phyloP scores from a whole-genome alignment of 2,888 invertebrate species.

The Folsomia candida region DNA sequence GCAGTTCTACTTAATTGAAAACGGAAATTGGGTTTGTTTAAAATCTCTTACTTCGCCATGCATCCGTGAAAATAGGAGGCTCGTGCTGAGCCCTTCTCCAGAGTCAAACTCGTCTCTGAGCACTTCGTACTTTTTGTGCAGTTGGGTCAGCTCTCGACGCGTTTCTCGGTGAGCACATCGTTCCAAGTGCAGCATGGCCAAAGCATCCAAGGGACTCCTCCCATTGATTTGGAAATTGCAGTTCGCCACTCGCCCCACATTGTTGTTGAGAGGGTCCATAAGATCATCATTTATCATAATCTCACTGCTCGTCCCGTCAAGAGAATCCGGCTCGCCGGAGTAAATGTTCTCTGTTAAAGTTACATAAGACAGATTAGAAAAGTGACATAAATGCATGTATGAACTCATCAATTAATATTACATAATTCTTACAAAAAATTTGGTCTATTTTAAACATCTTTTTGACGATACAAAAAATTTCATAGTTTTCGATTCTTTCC shows the following conservation, averaged over 20 bases:
- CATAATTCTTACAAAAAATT: too few relatives aligned
- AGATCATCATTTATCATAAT: conserved; percentile 49
- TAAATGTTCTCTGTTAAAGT: conserved; percentile 48
- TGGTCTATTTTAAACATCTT: background rate
- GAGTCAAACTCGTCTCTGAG: conserved; percentile 51
- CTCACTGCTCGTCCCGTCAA: conserved; percentile 52
- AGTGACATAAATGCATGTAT: background rate
- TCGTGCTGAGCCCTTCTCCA: conserved; percentile 49
- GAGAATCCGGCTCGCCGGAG: conserved; percentile 52
- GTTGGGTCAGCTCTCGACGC: conserved; percentile 50
- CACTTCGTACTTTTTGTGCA: conserved; percentile 51
- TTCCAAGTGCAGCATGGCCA: conserved; percentile 52
- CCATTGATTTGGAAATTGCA: conserved; percentile 45
- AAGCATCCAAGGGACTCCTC: conserved; percentile 50
- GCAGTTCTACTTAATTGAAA: background rate
- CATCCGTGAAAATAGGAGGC: conserved; percentile 45
- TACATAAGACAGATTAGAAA: background rate
- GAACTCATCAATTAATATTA: too few relatives aligned
- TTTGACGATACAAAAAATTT: too few relatives aligned
- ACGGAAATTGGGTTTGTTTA: too few relatives aligned
- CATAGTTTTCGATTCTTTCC: too few relatives aligned
- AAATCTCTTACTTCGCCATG: conserved; percentile 44
- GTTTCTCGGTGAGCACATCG: conserved; percentile 52
- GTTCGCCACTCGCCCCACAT: background rate
- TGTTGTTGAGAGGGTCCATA: conserved; percentile 17